A percentile compares a stretch with the other conserved stretches of the same genome.
phyloP scores from a whole-genome alignment of 2,113 vertebrate species.

The Canis aureus region DNA sequence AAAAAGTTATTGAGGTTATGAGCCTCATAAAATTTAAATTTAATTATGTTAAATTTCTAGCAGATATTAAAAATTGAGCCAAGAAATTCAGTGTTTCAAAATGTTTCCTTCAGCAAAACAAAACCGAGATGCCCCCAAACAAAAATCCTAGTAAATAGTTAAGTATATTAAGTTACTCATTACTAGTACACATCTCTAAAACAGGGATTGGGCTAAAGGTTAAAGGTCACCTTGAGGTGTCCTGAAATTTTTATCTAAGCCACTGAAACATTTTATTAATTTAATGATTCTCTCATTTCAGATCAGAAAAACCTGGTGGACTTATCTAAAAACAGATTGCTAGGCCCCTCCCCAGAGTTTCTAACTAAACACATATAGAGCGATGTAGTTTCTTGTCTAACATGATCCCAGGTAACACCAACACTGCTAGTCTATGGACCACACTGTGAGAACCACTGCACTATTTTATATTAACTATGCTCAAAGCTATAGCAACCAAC shows the following conservation, averaged over 20 bases:
- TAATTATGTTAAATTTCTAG: slow-evolving; percentile 43
- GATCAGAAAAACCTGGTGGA: slow-evolving; percentile 15
- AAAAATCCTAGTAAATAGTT: slow-evolving; percentile 65
- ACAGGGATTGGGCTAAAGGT: slow-evolving; percentile 7
- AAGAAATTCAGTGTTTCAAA: slow-evolving; percentile 49
- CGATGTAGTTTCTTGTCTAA: background rate
- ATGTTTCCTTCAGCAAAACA: slow-evolving; percentile 49
- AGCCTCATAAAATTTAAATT: slow-evolving; percentile 42
- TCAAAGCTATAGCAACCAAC: background rate
- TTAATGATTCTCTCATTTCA: slow-evolving; percentile 39
- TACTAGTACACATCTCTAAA: background rate
- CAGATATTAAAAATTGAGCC: slow-evolving; percentile 56
- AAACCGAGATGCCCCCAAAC: slow-evolving; percentile 40
- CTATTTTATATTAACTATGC: background rate
- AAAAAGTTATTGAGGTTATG: background rate
- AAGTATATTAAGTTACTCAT: slow-evolving; percentile 58
- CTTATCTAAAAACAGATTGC: background rate
- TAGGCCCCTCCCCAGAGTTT: background rate
- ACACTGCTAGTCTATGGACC: background rate
- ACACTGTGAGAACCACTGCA: background rate
- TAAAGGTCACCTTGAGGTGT: slow-evolving; percentile 54
- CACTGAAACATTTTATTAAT: slow-evolving; percentile 53
- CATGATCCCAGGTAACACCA: background rate
- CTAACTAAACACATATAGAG: background rate
- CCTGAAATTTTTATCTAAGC: slow-evolving; percentile 55